Evolutionary conservation across 2,888 invertebrate genomes (phyloP), one percentile per base, ranked within the genome.

Genomic region (Sceliomorpha sp.): DNA sequence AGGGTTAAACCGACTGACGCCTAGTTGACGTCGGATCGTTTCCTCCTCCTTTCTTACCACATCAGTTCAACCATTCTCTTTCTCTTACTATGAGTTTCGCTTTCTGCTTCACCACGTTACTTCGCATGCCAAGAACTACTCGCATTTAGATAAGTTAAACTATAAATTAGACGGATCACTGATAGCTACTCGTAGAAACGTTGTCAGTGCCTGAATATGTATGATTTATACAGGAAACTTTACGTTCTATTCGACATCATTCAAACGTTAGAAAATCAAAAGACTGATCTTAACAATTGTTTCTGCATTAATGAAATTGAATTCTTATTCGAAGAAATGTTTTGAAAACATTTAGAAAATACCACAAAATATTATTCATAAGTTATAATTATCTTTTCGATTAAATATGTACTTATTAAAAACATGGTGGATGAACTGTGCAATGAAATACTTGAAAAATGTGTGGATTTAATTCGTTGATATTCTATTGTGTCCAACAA

Each of bases 121-220:
- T 67, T 56, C 67, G 69, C 63, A 77, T 75, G 78, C 77, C 79
- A 79, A 77, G 77, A 82, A 78, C 82, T 81, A 80, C 76, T 78
- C 81, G 84, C 83, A 83, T 85, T 86, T 83, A 83, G 86, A 88
- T 87, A 87, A 87, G 85, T 87, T 86, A 80, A 87, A 87, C 84
- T 87, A 87, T 87, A 87, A 87, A 87, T 87, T 87, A 85, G 84
- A 84, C 83, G 84, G 85, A 87, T 88, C 84, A 85, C 83, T 82
- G 81, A 83, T 84, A 83, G 82, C 82, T 86, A 83, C 79, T 83
- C 81, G 80, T 79, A 83, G 83, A 84, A 84, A 84, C 80, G 83
- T 82, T 84, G 83, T 83, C 84, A 76, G 76, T 76, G 81, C 67
- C 79, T 82, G 83, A 85, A 86, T 86, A 84, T 85, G 82, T 78